Percentiles rank a stretch among this genome's conserved stretches.
Evolutionary conservation across 2,113 vertebrate genomes (phyloP).

Genomic region (Progne subis): DNA sequence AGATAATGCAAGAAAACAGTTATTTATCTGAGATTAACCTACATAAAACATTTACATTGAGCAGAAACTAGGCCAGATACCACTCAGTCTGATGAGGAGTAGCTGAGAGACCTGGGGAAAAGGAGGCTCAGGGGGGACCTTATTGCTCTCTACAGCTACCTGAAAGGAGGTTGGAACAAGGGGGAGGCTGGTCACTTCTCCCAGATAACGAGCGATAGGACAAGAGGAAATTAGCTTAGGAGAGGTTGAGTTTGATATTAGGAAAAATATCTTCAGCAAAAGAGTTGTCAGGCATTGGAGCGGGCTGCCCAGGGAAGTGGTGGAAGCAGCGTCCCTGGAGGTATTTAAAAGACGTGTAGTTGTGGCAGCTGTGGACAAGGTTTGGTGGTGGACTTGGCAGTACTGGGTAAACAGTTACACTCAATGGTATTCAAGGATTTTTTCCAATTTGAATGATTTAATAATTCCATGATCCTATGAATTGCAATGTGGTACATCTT

Average conservation of each 20-base stretch:
- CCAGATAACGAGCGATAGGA: neutral
- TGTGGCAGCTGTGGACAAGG: neutral
- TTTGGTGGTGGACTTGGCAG: neutral
- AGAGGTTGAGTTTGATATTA: neutral
- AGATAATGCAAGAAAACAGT: constrained; percentile 70
- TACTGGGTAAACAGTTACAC: neutral
- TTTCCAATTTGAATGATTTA: neutral
- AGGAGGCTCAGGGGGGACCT: neutral
- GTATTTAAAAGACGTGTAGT: neutral
- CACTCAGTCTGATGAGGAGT: neutral
- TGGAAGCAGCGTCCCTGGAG: neutral
- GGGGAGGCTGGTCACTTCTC: neutral
- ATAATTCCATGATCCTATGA: neutral
- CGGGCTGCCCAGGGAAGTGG: neutral
- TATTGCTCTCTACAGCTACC: neutral
- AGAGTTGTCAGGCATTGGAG: neutral
- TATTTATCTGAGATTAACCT: constrained; percentile 74
- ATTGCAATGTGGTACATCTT: neutral
- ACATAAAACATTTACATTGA: constrained; percentile 51
- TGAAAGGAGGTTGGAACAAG: neutral
- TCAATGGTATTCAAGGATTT: neutral
- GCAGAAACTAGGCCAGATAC: constrained; percentile 34
- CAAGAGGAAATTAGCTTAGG: neutral
- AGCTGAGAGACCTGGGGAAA: neutral
- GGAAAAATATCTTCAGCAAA: neutral